phyloP scores from a whole-genome alignment of 2,113 vertebrate genomes.

The Emydura subglobosa region DNA sequence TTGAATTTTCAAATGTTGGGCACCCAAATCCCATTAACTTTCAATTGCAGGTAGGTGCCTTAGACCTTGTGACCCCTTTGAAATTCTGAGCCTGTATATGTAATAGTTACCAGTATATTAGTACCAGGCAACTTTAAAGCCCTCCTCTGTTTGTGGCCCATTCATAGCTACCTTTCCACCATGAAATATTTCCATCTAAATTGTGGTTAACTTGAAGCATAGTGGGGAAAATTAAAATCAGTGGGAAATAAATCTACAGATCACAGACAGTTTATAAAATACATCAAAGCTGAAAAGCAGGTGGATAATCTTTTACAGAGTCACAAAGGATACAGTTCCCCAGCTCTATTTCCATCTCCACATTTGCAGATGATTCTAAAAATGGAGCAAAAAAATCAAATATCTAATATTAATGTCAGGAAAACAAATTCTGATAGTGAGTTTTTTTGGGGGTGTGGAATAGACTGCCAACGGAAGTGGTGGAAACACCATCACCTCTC shows the following conservation, averaged over 20 bases:
- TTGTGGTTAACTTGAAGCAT: background rate
- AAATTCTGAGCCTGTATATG: background rate
- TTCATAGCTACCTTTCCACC: background rate
- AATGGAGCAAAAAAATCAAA: background rate
- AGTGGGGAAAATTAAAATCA: background rate
- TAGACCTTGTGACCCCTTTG: background rate
- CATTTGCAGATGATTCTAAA: background rate
- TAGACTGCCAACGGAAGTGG: background rate
- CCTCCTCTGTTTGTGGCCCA: background rate
- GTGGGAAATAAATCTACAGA: background rate
- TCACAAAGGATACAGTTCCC: background rate
- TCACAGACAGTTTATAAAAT: background rate
- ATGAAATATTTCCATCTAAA: background rate
- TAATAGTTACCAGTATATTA: fast-evolving
- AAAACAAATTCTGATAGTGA: background rate
- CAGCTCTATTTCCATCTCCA: too few relatives aligned
- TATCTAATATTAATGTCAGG: background rate
- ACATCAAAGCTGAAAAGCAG: background rate
- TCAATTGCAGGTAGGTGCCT: background rate
- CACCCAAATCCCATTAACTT: background rate
- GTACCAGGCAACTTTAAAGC: background rate
- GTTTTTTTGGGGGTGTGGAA: background rate
- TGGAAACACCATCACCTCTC: background rate
- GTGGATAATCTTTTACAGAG: background rate
- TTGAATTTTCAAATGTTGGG: background rate